A percentile compares a stretch with the other conserved stretches of the same genome.
Conservation (phyloP, 2,113 vertebrate species). For the Melospiza georgiana region DNA sequence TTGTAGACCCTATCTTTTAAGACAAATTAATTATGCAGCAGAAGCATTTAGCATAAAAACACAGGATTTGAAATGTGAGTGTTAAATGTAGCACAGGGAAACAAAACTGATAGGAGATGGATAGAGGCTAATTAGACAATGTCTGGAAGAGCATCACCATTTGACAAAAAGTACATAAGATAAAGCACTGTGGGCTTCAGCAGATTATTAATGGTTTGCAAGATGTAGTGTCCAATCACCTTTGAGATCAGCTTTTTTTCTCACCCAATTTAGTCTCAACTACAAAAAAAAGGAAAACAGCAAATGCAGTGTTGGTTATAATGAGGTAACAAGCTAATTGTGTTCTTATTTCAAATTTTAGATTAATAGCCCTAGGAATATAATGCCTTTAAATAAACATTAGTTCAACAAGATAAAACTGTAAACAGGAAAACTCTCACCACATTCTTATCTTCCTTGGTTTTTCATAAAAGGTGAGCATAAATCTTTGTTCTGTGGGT, state of each 20-base stretch:
- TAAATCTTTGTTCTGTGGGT: neutral
- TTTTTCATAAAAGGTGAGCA: neutral
- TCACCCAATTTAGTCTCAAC: neutral
- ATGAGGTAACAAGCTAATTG: conserved; percentile 24
- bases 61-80: conserved; percentile 31
- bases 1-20: conserved; percentile 8
- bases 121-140: conserved; percentile 55
- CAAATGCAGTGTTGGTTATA: neutral
- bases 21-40: conserved; percentile 49
- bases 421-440: neutral
- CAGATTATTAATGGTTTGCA: conserved; percentile 39
- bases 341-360: neutral
- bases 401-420: neutral
- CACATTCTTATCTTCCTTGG: neutral
- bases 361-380: neutral
- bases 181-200: neutral
- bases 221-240: conserved; percentile 13
- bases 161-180: conserved; percentile 2
- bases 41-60: conserved; percentile 53
- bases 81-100: conserved; percentile 50
- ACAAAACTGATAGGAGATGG: conserved; percentile 23
- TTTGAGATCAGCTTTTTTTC: neutral
- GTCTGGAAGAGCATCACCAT: neutral
- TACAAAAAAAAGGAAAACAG: conserved; percentile 10
- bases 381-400: neutral